Conservation (phyloP, 2,888 invertebrate species). For the Lissonota sp. region DNA sequence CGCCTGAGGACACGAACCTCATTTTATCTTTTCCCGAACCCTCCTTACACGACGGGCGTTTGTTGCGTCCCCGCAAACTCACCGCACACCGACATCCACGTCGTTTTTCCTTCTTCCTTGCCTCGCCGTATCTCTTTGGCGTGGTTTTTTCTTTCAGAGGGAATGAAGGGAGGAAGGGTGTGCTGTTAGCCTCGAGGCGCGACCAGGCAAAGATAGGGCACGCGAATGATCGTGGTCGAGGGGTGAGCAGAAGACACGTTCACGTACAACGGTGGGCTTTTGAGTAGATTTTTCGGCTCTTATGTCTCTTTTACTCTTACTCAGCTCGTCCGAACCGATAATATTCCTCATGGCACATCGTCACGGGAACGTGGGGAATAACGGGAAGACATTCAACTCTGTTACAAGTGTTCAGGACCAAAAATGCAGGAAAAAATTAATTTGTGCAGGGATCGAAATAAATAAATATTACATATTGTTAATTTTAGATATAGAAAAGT, state of each 20-base stretch:
- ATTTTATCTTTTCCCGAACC: conserved; percentile 81
- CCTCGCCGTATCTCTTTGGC: conserved; percentile 32
- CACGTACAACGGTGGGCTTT: conserved; percentile 69
- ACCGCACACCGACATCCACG: conserved; percentile 61
- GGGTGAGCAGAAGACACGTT: conserved; percentile 68
- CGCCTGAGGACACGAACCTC: conserved; percentile 80
- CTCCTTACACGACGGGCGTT: conserved; percentile 82
- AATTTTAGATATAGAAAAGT: too few species aligned
- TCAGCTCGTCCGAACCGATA: conserved; percentile 50
- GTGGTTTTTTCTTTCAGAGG: conserved; percentile 37
- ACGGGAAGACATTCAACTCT: conserved; percentile 20
- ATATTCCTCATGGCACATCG: conserved; percentile 41
- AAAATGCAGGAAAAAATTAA: conserved; percentile 12
- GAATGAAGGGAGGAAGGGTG: conserved; percentile 45
- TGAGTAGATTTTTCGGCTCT: conserved; percentile 75
- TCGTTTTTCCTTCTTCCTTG: conserved; percentile 49
- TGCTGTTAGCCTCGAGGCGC: conserved; percentile 73
- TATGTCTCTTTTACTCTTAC: conserved; percentile 58
- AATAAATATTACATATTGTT: too few species aligned
- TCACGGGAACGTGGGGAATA: conserved; percentile 25
- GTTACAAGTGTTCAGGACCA: not conserved
- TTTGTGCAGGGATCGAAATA: not conserved
- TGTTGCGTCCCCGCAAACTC: conserved; percentile 77
- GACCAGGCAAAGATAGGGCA: conserved; percentile 80
- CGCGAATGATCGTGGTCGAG: conserved; percentile 73